Conservation (phyloP, 2,888 invertebrate species). For the Drosophila merina region DNA sequence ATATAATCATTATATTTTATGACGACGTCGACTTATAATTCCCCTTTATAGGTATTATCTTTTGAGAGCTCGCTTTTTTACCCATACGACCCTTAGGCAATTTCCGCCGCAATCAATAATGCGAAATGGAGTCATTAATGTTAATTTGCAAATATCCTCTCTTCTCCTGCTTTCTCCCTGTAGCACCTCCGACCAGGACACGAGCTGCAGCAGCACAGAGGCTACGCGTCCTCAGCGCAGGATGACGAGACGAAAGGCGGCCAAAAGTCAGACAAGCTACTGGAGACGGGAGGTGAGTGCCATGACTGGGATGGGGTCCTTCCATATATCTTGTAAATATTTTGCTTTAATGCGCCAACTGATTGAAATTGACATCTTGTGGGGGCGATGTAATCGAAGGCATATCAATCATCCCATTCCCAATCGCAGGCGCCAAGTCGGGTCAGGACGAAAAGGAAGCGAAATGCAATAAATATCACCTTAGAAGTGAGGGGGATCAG, state of each 20-base stretch:
- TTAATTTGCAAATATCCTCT: slow-evolving; percentile 57
- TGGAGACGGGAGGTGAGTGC: slow-evolving; percentile 57
- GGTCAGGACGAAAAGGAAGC: background rate
- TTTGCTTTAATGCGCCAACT: slow-evolving; percentile 51
- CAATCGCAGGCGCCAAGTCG: slow-evolving; percentile 10
- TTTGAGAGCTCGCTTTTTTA: slow-evolving; percentile 35
- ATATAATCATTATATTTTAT: slow-evolving; percentile 15
- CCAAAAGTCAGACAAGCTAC: slow-evolving; percentile 47
- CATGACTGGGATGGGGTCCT: slow-evolving; percentile 1
- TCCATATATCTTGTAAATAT: slow-evolving; percentile 52
- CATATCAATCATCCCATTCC: slow-evolving; percentile 29
- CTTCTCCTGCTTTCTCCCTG: background rate
- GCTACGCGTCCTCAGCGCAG: slow-evolving; percentile 52
- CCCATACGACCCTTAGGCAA: slow-evolving; percentile 49
- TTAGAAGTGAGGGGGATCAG: background rate
- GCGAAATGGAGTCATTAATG: slow-evolving; percentile 59
- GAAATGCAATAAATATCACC: background rate
- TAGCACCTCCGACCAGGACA: slow-evolving; percentile 47
- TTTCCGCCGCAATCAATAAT: slow-evolving; percentile 66
- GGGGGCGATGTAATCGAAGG: slow-evolving; percentile 14
- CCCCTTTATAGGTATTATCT: slow-evolving; percentile 26
- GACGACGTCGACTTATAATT: slow-evolving; percentile 12
- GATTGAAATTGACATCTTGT: slow-evolving; percentile 20
- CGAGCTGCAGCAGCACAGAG: slow-evolving; percentile 60
- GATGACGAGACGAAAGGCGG: slow-evolving; percentile 47